A percentile compares a stretch with the other conserved stretches of the same genome.
These are phyloP conservation scores for Psylliodes chrysocephalus DNA, from an alignment of 2,888 invertebrate genomes.

Conservation along the genomic window DNA sequence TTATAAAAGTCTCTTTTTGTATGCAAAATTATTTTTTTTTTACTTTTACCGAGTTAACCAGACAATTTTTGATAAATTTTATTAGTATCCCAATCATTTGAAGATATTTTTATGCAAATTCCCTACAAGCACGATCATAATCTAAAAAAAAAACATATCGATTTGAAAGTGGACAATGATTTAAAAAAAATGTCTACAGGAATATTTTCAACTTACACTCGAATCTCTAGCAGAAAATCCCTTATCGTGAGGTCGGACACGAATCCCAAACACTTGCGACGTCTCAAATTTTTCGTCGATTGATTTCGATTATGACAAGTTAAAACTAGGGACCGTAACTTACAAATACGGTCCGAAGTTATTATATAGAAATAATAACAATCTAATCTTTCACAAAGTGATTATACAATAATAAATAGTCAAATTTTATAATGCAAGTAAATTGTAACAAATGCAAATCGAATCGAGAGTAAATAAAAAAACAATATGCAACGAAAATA, in stretches of 20 bases:
- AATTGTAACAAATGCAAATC: constrained; percentile 32
- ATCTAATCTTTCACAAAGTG: constrained; percentile 49
- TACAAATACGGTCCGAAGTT: constrained; percentile 64
- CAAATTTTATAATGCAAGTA: constrained; percentile 25
- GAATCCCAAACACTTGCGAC: constrained; percentile 53
- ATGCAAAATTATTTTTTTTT: too few species aligned
- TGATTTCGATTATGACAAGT: constrained; percentile 53
- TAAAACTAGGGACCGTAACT: constrained; percentile 63
- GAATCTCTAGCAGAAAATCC: constrained; percentile 49
- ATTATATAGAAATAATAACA: constrained; percentile 44
- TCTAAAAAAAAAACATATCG: constrained; percentile 8
- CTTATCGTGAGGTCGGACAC: constrained; percentile 52
- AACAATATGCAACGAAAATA: too few species aligned
- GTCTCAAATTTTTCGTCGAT: constrained; percentile 49
- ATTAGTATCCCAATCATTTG: too few species aligned
- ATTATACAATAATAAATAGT: constrained; percentile 40
- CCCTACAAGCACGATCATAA: constrained; percentile 23
- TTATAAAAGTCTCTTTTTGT: too few species aligned
- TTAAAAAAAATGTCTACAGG: constrained; percentile 49
- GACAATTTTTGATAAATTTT: neutral
- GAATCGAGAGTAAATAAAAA: neutral
- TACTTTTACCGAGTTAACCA: neutral
- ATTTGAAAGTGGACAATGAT: constrained; percentile 34
- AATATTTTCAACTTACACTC: constrained; percentile 55
- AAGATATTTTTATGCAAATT: constrained; percentile 24